Conservation (phyloP, 2,797 vertebrate genomes). For the Notamacropus eugenii region DNA sequence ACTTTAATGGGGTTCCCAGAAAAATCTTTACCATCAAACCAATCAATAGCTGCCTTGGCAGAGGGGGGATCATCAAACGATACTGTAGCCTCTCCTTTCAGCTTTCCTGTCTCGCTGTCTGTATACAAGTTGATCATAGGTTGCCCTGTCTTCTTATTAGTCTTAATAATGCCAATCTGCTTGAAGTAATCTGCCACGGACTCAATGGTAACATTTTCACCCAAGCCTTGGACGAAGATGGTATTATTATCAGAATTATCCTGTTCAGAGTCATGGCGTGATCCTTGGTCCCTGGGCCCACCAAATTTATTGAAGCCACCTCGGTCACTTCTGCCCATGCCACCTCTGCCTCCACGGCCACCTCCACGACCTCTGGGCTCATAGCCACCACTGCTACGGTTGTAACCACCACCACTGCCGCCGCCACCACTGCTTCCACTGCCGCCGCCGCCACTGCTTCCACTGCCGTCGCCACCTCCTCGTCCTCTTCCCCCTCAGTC, state of each 20-base stretch:
- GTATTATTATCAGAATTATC: conserved; percentile 97
- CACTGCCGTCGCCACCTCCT: too few species aligned
- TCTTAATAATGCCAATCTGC: conserved; percentile 96
- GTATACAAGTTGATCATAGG: conserved; percentile 97
- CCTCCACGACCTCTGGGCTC: too few species aligned
- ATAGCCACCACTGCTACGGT: too few species aligned
- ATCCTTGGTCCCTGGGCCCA: too few species aligned
- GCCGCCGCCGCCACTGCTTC: too few species aligned
- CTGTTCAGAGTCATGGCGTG: conserved; percentile 82
- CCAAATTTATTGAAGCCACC: too few species aligned
- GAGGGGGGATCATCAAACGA: conserved; percentile 95
- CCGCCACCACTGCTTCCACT: too few species aligned
- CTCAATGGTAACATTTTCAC: conserved; percentile 93
- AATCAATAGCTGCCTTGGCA: conserved; percentile 94
- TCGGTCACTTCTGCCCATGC: too few species aligned
- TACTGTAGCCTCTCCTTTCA: conserved; percentile 94
- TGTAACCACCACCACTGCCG: too few species aligned
- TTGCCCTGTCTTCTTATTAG: conserved; percentile 94
- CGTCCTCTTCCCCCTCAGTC: too few species aligned
- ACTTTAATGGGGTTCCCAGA: conserved; percentile 93
- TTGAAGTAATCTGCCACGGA: conserved; percentile 95
- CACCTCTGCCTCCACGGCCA: too few species aligned
- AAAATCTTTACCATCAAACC: conserved; percentile 96
- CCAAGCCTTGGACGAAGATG: conserved; percentile 95
- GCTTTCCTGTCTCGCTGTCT: conserved; percentile 92